phyloP scores from a whole-genome alignment of 2,888 invertebrate genomes.

The Fabriciana adippe region DNA sequence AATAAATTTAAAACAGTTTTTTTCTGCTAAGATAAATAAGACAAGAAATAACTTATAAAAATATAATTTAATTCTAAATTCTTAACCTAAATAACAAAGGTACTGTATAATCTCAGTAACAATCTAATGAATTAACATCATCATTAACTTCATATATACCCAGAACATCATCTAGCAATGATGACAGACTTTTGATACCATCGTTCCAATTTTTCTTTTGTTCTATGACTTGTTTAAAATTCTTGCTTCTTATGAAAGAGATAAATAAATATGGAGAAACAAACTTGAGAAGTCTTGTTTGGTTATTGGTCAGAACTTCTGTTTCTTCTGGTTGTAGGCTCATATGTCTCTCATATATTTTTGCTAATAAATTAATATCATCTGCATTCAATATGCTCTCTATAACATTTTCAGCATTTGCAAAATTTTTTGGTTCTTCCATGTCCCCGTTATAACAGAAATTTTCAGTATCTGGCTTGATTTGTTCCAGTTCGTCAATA shows the following conservation, averaged over 20 bases:
- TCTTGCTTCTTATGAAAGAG: conserved; percentile 76
- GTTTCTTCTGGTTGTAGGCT: conserved; percentile 54
- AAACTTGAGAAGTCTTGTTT: conserved; percentile 55
- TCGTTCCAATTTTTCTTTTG: conserved; percentile 86
- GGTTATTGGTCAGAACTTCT: conserved; percentile 44
- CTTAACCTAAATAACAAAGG: conserved; percentile 3
- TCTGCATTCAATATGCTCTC: conserved; percentile 84
- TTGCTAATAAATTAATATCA: conserved; percentile 84
- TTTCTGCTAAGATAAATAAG: not conserved
- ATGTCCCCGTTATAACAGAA: conserved; percentile 45
- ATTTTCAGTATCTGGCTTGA: conserved; percentile 50
- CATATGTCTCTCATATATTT: conserved; percentile 83
- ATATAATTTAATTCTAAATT: conserved; percentile 11
- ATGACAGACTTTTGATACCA: conserved; percentile 85
- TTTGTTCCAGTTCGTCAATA: conserved; percentile 52
- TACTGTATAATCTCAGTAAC: conserved; percentile 77
- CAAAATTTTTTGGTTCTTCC: conserved; percentile 42
- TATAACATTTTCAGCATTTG: conserved; percentile 79
- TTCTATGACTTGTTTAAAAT: conserved; percentile 83
- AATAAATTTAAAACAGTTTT: no score
- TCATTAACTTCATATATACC: conserved; percentile 79
- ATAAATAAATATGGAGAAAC: conserved; percentile 84
- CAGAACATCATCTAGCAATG: conserved; percentile 88
- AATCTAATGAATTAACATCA: conserved; percentile 86
- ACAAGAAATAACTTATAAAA: not conserved